Evolutionary conservation across 2,113 vertebrate species (phyloP).

Genomic region (Chloroceryle aenea): DNA sequence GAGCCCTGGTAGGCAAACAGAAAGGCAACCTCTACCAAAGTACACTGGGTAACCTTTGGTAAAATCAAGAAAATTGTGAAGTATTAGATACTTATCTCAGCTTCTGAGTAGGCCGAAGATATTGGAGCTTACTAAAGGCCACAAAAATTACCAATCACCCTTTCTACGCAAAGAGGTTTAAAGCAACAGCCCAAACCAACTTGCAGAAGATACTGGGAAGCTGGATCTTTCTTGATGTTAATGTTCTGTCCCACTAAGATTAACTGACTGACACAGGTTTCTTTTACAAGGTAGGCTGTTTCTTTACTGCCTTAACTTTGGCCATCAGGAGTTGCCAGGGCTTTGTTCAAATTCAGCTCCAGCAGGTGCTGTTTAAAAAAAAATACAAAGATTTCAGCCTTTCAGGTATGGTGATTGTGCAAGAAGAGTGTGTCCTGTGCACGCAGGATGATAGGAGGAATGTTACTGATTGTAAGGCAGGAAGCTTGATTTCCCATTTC

Average conservation of each 20-base stretch:
- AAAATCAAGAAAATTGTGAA: constrained; percentile 11
- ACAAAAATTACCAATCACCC: rapidly evolving
- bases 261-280: background rate
- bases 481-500: background rate
- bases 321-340: background rate
- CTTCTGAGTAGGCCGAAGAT: background rate
- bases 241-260: background rate
- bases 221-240: background rate
- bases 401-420: background rate
- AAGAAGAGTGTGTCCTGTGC: background rate
- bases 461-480: background rate
- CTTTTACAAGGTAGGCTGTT: background rate
- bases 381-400: background rate
- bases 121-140: background rate
- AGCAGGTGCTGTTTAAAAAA: background rate
- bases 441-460: background rate
- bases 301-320: background rate
- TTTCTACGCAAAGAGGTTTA: background rate
- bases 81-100: background rate
- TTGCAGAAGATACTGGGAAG: background rate
- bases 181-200: background rate
- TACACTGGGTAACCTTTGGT: background rate
- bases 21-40: background rate
- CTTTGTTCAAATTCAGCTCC: background rate
- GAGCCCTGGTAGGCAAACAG: background rate